Conservation (phyloP, 1,140 invertebrate genomes). For the Akabosia matsudoensis region DNA sequence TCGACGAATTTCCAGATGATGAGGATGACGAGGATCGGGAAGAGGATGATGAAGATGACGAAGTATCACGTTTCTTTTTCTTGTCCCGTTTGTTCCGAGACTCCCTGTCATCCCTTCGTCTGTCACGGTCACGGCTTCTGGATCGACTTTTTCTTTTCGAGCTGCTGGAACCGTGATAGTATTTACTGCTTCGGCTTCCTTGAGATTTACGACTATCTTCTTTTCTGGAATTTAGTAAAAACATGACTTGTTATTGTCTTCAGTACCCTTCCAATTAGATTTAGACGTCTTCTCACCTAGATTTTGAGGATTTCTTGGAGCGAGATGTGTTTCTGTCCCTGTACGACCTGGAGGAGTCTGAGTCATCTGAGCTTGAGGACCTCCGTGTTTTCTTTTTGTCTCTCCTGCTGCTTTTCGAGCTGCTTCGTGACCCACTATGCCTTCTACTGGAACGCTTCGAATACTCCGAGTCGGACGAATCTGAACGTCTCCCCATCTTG, state of each 20-base stretch:
- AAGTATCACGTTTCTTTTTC: conserved; percentile 13
- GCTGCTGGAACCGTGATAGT: background rate
- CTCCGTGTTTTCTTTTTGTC: too few relatives aligned
- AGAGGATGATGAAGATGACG: conserved; percentile 17
- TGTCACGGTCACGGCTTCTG: conserved; percentile 12
- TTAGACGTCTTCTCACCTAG: conserved; percentile 16
- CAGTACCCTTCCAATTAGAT: background rate
- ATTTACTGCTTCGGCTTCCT: background rate
- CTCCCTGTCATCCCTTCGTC: background rate
- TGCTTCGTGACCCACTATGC: background rate
- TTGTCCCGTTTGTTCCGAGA: background rate
- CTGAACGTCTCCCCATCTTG: conserved; percentile 20
- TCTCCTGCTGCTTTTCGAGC: conserved; percentile 6
- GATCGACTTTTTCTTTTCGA: conserved; percentile 16
- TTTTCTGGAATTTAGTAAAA: conserved; percentile 1
- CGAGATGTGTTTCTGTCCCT: background rate
- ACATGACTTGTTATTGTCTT: background rate
- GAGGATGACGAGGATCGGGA: background rate
- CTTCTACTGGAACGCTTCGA: background rate
- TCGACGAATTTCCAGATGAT: background rate
- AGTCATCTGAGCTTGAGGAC: background rate
- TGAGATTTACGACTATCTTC: background rate
- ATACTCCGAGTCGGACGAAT: conserved; percentile 23
- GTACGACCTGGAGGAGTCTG: background rate
- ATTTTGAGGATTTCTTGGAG: background rate